Base-by-base conservation (phyloP, 2,888 invertebrate species). In the Bombyx huttoni region DNA sequence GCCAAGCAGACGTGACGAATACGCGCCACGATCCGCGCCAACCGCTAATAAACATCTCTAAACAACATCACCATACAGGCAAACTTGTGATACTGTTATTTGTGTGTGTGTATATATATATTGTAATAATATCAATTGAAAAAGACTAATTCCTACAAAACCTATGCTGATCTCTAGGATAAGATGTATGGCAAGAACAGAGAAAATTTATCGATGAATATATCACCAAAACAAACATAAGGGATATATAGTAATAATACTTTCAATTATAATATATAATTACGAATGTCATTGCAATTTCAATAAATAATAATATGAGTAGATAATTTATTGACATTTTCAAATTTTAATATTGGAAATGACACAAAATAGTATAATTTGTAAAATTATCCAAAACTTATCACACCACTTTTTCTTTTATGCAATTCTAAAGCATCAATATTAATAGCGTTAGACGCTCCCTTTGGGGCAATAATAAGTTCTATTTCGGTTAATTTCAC, bases 361-460 rank as follows among this genome's bases (percentile, higher is more conserved):
- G 81, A 84, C 85, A 86, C 82, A 88, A 86, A 85, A 85, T 86
- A 86, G 85, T 86, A 86, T 80, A 86, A 87, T 85, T 88, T 88
- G 88, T 88, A 88, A 88, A 88, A 88, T 86, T 85, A 87, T 88
- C 88, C 83, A 88, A 88, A 88, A 88, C 85, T 82, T 88, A 88
- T 88, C 87, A 88, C 86, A 86, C 85, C 86, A 86, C 85, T 76
- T 83, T 83, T 78, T 75, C 73, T 80, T 84, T 86, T 83, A 83
- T 86, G 87, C 85, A 87, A 84, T 78, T 83, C 85, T 86, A 81
- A 88, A 87, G 87, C 86, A 81, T 79, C 81, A 83, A 81, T 79
- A 81, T 81, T 78, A 81, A 75, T 81, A 84, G 87, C 88, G 88
- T 88, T 78, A 87, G 78, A 87, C 88, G 87, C 87, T 85, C 86